phyloP scores from a whole-genome alignment of 2,113 vertebrate genomes.

The Egretta garzetta region DNA sequence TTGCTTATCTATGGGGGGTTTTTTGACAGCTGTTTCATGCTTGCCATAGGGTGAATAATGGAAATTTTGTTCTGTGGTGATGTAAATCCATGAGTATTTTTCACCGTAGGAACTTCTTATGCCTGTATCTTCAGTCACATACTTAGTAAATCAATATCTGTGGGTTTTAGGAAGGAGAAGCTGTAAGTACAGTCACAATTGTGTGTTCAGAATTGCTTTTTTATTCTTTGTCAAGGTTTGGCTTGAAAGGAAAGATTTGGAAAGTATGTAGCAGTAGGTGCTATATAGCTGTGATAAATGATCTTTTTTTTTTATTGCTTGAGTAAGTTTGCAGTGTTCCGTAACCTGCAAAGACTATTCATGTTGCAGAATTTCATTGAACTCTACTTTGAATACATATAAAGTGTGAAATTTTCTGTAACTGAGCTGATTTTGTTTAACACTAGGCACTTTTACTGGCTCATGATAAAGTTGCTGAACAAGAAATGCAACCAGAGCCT shows the following conservation, averaged over 20 bases:
- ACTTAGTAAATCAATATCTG: not conserved
- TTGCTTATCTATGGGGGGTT: not conserved
- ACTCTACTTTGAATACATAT: not conserved
- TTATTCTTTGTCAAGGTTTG: not conserved
- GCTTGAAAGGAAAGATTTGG: not conserved
- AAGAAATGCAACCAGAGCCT: constrained; percentile 88
- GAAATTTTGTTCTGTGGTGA: not conserved
- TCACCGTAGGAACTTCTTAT: not conserved
- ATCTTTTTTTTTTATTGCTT: not conserved
- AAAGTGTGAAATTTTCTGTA: not conserved
- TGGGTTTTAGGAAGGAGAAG: not conserved
- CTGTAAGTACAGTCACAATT: not conserved
- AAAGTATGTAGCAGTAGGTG: not conserved
- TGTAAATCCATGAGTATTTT: not conserved
- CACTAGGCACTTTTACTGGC: constrained; percentile 90
- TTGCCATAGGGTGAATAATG: not conserved
- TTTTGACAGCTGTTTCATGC: not conserved
- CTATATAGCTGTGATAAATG: not conserved
- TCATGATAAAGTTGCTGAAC: constrained; percentile 90
- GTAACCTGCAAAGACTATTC: not conserved
- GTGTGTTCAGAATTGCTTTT: not conserved
- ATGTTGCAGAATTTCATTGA: not conserved
- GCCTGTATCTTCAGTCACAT: not conserved
- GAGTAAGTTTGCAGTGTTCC: not conserved
- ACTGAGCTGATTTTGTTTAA: constrained; percentile 39